These are phyloP conservation scores for Channallabes apus DNA, from an alignment of 2,797 vertebrate species.

Conservation along the genomic window DNA sequence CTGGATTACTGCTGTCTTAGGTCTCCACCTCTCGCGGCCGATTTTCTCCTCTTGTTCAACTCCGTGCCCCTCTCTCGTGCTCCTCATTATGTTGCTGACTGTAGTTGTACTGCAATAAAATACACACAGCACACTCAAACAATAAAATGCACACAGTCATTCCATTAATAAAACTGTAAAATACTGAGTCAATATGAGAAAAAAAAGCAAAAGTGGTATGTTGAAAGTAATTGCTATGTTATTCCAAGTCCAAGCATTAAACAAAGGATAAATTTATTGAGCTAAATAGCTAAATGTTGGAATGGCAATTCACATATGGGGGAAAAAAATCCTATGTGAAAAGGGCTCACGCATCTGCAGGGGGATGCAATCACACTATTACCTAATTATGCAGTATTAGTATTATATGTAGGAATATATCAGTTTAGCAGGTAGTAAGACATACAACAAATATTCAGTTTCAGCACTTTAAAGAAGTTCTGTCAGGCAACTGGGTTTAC, in stretches of 20 bases:
- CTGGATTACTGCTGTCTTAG: too few relatives aligned
- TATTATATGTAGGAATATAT: background rate
- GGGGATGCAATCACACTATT: background rate
- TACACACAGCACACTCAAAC: too few relatives aligned
- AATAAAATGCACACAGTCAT: too few relatives aligned
- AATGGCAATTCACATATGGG: background rate
- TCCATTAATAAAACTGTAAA: too few relatives aligned
- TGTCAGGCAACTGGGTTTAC: conserved; percentile 30
- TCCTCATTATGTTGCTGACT: too few relatives aligned
- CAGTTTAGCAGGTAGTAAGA: background rate
- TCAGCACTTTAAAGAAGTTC: background rate
- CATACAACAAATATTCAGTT: background rate
- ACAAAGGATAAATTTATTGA: background rate
- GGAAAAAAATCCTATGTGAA: conserved; percentile 10
- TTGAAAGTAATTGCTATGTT: conserved; percentile 2
- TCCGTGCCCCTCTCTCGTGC: too few relatives aligned
- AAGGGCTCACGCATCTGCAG: background rate
- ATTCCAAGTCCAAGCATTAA: background rate
- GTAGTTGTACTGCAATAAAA: too few relatives aligned
- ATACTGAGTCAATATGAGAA: background rate
- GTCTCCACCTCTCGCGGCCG: too few relatives aligned
- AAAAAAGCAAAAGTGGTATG: background rate
- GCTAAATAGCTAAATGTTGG: background rate
- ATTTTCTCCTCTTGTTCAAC: too few relatives aligned
- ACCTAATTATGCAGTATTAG: background rate